Base-by-base conservation (phyloP, 2,113 vertebrate genomes). In the Pomatorhinus ruficollis region DNA sequence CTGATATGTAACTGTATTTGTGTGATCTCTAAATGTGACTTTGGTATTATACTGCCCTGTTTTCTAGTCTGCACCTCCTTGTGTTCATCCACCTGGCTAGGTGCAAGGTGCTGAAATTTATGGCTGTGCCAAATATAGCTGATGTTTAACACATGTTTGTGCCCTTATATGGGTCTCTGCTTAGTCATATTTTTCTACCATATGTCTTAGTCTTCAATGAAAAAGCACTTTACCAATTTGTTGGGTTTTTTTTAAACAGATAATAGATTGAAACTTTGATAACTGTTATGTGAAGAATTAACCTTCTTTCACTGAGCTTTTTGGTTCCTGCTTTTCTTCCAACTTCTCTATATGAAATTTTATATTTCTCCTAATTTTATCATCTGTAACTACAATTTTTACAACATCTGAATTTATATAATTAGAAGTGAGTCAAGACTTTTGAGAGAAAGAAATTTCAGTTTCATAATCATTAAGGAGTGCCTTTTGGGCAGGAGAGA, bases 151-250 rank as follows among this genome's bases (percentile, higher is more conserved):
- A 78, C n/a, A 35, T 63, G 8, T 56, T 93, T 92, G 30, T 93
- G 56, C 71, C 74, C 53, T 24, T 93, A 56, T 68, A 53, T 87
- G 61, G 52, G 57, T 75, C 61, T 75, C 53, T 94, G 45, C 77
- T 94, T 95, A 91, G 91, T 95, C 89, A 76, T 85, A 33, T 88
- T 89, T 94, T 91, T 89, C 56, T 94, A 65, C 44, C 74, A 45
- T 91, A 82, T 94, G 74, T 79, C 77, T 87, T 94, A 37, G 13
- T 79, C 44, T 87, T 89, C n/a, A 75, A 13, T 81, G 82, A 66
- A 74, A 83, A 89, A 66, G 22, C 37, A 49, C 15, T 69, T 39
- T 28, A n/a, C 18, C 40, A 25, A 11, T 56, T 79, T 45, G 30
- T 54, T 50, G 8, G 47, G 2, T 0, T 39, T 35, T 56, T 79